Evolutionary conservation across 2,888 invertebrate genomes (phyloP).

Genomic region (Conchocele bisecta): DNA sequence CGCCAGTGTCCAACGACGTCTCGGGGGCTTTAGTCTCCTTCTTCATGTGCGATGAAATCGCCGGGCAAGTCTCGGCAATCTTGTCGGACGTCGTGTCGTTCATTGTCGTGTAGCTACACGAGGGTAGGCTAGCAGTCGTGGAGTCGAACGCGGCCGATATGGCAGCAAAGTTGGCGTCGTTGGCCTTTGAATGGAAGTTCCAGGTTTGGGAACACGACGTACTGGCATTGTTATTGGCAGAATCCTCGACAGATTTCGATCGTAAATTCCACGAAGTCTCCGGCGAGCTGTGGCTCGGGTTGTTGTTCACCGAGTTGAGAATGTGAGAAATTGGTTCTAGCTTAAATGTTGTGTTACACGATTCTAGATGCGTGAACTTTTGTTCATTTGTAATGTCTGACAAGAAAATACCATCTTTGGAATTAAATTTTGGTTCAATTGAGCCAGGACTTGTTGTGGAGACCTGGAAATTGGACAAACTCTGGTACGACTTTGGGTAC

Average conservation of each 20-base stretch:
- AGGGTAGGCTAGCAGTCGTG: conserved; percentile 43
- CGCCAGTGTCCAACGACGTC: not conserved
- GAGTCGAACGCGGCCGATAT: conserved; percentile 6
- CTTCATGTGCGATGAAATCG: conserved; percentile 76
- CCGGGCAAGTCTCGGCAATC: conserved; percentile 76
- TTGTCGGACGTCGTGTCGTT: conserved; percentile 76
- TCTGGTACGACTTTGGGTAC: conserved; percentile 70
- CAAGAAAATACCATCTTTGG: conserved; percentile 21
- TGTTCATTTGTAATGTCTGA: conserved; percentile 14
- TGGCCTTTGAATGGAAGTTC: not conserved
- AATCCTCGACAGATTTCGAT: conserved; percentile 64
- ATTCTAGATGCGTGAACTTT: conserved; percentile 76
- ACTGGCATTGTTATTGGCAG: no score
- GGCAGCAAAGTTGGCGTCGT: not conserved
- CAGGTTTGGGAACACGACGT: no score
- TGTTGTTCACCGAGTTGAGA: conserved; percentile 78
- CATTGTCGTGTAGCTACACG: conserved; percentile 74
- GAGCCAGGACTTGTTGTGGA: conserved; percentile 2
- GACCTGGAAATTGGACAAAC: conserved; percentile 41
- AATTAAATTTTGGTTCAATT: conserved; percentile 29
- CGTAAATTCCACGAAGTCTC: conserved; percentile 17
- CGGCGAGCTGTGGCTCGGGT: conserved; percentile 22
- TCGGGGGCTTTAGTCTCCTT: conserved; percentile 66
- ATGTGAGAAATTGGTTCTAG: conserved; percentile 89
- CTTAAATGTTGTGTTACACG: conserved; percentile 86